Evolutionary conservation across 64 coral and sea anemone genomes (phyloP), one percentile per base, ranked within the genome.

Genomic region (Orbicella faveolata): DNA sequence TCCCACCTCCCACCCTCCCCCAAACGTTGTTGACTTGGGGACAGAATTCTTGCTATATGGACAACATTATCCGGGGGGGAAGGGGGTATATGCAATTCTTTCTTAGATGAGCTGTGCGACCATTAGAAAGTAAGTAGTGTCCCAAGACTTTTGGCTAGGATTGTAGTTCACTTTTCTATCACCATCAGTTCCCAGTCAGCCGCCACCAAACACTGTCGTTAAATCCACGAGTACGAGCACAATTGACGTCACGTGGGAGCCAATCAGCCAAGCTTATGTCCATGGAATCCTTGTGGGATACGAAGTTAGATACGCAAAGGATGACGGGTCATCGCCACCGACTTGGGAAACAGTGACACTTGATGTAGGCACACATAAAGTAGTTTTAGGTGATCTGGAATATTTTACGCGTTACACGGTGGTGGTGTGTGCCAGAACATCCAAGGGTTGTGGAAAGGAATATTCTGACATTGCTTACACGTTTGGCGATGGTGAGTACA

Each of bases 241-340:
- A 48, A 83, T 90, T 30, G 57, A 52, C 8, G 62, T 84, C 16
- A 54, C 78, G 4, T 90, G 89, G 89, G 57, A 90, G 21, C 12
- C 26, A 20, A 90, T 90, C 36, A 36, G 44, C 33, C 37, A 63
- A 15, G 48, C 19, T 20, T 54, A 21, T 18, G 65, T 90, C 9
- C 89, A 90, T 19, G 89, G 89, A 55, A 39, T 83, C 1, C 64
- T 90, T 34, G 36, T 83, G 16, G 78, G 79, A 14, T 90, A 83
- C 68, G 81, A 76, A 4, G 67, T 90, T 5, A 79, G 51, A 16
- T 75, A 75, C 74, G 55, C 64, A 20, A 81, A 34, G 35, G 39
- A 52, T 39, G 69, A 65, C 35, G 48, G 81, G 25, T 41, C 48
- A 13, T 63, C 79, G 15, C 64, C 4, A 14, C 13, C 19, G 8